These are phyloP conservation scores for Ectemnius lituratus DNA, from an alignment of 2,888 invertebrate genomes.

Conservation along the genomic window DNA sequence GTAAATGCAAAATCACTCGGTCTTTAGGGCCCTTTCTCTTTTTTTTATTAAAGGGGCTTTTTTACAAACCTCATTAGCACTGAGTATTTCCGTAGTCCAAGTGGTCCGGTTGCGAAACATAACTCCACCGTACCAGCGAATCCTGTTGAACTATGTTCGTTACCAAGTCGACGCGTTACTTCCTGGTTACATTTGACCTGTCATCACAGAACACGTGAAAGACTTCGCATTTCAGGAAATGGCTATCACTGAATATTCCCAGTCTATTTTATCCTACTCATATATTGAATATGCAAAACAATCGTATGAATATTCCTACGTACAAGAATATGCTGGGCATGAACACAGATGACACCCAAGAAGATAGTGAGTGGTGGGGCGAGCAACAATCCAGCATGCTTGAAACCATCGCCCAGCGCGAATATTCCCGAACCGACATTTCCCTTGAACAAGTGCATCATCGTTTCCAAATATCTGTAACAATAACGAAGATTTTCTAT, in stretches of 20 bases:
- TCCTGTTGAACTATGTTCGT: constrained; percentile 81
- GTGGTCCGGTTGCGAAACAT: constrained; percentile 88
- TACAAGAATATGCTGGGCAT: constrained; percentile 95
- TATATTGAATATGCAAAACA: too few relatives aligned
- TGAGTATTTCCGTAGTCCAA: constrained; percentile 81
- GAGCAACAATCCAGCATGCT: constrained; percentile 92
- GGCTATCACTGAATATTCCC: neutral
- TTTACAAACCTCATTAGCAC: constrained; percentile 81
- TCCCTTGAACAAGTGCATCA: constrained; percentile 95
- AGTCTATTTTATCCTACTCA: neutral
- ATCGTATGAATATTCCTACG: constrained; percentile 66
- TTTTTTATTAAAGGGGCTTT: constrained; percentile 13
- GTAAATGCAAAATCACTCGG: neutral
- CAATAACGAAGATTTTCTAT: neutral
- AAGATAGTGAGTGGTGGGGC: constrained; percentile 88
- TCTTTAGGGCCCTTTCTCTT: constrained; percentile 21
- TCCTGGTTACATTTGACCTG: constrained; percentile 86
- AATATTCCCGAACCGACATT: constrained; percentile 97
- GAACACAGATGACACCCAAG: constrained; percentile 92
- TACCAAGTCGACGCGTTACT: constrained; percentile 82
- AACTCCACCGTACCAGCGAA: constrained; percentile 91
- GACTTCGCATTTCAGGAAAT: too few relatives aligned
- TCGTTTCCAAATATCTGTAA: constrained; percentile 89
- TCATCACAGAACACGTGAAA: neutral
- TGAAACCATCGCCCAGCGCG: constrained; percentile 97